Evolutionary conservation across 2,113 vertebrate species (phyloP), one percentile per base, ranked within the genome.

Genomic region (Xerus inauris): DNA sequence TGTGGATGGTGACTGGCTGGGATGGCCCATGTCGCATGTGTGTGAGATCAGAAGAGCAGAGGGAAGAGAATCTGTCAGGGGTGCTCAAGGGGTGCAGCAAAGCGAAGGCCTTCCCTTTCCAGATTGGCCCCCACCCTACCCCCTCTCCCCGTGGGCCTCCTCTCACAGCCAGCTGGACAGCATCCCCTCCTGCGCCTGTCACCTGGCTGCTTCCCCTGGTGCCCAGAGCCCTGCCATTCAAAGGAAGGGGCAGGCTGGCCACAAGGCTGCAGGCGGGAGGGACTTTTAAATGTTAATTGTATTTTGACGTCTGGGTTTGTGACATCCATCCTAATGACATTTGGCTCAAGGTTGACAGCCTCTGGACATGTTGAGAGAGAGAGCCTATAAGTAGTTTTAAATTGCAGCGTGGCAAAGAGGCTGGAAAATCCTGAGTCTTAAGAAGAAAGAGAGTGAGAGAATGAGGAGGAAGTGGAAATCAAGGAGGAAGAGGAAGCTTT

Each of bases 221-320:
- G 17, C 83, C 0, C 1, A 42, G 83, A 75, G 72, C 28, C 71
- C 64, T 86, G 94, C 72, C 95, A 62, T 71, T 96, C 14, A 2
- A 73, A 2, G 0, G 30, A 54, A 1, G 42, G 1, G 13, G 49
- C 79, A 32, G 51, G 49, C 87, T 87, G 30, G 89, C 76, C 40
- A 40, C 1, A 64, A 67, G 94, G 84, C 62, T 7, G 35, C 1
- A 24, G 96, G 62, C 8, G 0, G 84, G 97, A 85, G 17, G 30
- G 67, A 83, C 93, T 98, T 97, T 97, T 95, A 98, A 97, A 97
- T 93, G 96, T 96, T 98, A 97, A 95, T 97, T 98, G 96, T 95
- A 96, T 75, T 97, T 97, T 98, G 97, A 96, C 16, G 38, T 89
- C 95, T 32, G 0, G 0, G 17, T 12, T 59, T 96, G 95, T 97